A percentile compares a stretch with the other conserved stretches of the same genome.
phyloP scores from a whole-genome alignment of 2,888 invertebrate genomes.

The Salticus scenicus region DNA sequence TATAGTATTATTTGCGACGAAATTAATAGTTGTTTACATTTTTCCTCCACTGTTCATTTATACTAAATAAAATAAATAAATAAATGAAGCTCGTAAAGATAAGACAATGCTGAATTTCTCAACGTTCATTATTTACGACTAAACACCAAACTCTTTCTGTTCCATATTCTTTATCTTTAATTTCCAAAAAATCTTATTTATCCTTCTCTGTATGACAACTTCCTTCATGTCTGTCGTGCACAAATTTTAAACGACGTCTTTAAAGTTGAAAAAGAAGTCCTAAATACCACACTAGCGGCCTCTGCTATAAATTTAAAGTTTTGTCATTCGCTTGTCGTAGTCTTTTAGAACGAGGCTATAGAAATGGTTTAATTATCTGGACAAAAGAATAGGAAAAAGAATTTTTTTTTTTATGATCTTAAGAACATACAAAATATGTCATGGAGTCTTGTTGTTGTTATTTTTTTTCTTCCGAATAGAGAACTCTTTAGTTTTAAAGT shows the following conservation, averaged over 20 bases:
- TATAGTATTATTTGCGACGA: no score
- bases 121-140: no score
- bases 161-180: not conserved
- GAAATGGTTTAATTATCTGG: not conserved
- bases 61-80: no score
- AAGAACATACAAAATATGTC: not conserved
- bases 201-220: not conserved
- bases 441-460: not conserved
- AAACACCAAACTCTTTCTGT: no score
- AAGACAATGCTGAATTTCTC: no score
- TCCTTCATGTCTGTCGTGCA: not conserved
- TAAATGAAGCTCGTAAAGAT: no score
- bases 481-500: no score
- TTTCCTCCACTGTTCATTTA: no score
- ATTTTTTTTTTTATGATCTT: no score
- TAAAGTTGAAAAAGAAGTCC: not conserved
- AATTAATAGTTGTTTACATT: no score
- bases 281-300: constrained; percentile 20
- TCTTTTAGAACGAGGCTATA: not conserved
- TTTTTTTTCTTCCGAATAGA: no score
- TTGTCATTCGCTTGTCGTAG: constrained; percentile 22
- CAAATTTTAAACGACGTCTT: not conserved
- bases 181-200: not conserved
- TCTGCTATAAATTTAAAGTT: constrained; percentile 33
- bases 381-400: not conserved